Conservation (phyloP, 2,888 invertebrate genomes). For the Aricia artaxerxes region DNA sequence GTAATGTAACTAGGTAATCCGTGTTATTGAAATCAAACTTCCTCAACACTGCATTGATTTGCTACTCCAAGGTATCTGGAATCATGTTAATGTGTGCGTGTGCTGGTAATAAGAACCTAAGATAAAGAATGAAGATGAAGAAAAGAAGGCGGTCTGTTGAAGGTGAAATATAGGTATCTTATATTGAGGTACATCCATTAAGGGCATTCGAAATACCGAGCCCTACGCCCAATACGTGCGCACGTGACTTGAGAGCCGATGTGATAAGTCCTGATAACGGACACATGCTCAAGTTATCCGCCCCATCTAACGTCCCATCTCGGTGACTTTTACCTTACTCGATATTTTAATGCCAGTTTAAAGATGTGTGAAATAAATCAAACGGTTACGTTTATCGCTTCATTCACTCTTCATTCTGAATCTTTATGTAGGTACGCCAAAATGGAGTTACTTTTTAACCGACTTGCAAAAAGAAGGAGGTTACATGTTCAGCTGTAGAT, state of each 20-base stretch:
- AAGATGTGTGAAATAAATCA: constrained; percentile 12
- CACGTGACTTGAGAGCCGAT: constrained; percentile 27
- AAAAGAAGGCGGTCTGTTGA: too few relatives aligned
- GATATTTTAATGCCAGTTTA: constrained; percentile 12
- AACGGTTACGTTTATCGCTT: constrained; percentile 13
- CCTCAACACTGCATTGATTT: too few relatives aligned
- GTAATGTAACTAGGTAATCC: too few relatives aligned
- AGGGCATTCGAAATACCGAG: neutral
- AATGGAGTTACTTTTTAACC: neutral
- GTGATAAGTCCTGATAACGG: neutral
- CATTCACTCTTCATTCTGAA: neutral
- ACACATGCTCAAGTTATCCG: constrained; percentile 16
- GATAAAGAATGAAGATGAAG: too few relatives aligned
- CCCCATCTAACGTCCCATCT: constrained; percentile 18
- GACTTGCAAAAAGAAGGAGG: too few relatives aligned
- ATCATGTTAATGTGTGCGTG: too few relatives aligned
- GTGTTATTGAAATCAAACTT: too few relatives aligned
- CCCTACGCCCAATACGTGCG: constrained; percentile 21
- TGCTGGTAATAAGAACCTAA: too few relatives aligned
- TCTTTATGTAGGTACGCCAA: neutral
- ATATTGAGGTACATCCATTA: constrained; percentile 2
- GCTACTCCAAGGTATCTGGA: too few relatives aligned
- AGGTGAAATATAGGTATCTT: too few relatives aligned
- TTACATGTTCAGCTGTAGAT: too few relatives aligned
- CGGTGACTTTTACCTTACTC: neutral